Base-by-base conservation (phyloP, 2,113 vertebrate genomes). In the Columba livia region DNA sequence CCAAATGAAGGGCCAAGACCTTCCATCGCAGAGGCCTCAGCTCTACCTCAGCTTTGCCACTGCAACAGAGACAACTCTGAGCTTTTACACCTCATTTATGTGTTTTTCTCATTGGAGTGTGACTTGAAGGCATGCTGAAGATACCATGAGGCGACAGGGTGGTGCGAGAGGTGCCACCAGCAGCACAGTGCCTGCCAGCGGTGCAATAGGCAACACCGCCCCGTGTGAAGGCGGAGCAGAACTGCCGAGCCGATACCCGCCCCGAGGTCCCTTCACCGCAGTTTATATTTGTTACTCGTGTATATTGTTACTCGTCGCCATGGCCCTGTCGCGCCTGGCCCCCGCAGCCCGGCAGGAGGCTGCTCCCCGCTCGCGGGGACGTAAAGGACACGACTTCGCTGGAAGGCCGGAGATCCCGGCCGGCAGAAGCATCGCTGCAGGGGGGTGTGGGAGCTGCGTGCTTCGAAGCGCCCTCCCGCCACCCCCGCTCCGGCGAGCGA, bases 91-190 rank as follows among this genome's bases (percentile, higher is more conserved):
- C 6, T 28, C 18, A 19, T 24, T 47, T 57, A 13, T 42, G 2
- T 8, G 3, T 85, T 75, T 38, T 42, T 28, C 54, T 28, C 13
- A 0, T 17, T 9, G 15, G 29, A 73, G 4, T 0, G 3, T 26
- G 56, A 21, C 53, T 25, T 2, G 34, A 72, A 51, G 26, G 3
- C 1, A 2, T 1, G 48, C 25, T 0, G 26, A 44, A 44, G 16
- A 44, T 18, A 17, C 16, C 42, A 0, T 0, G 32, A 38, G 17
- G 58, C 0, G 6, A 34, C 11, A 12, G 10, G n/a, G 17, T 1
- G 0, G 18, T 1, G 42, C 6, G 47, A 40, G 13, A 29, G 24
- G 10, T 4, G 77, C 7, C 70, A 0, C 47, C 2, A 6, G 2
- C 24, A 6, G 53, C 23, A 1, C n/a, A 5, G 31, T 14, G 42